phyloP scores from a whole-genome alignment of 2,888 invertebrate species.

The Agriopis aurantiaria region DNA sequence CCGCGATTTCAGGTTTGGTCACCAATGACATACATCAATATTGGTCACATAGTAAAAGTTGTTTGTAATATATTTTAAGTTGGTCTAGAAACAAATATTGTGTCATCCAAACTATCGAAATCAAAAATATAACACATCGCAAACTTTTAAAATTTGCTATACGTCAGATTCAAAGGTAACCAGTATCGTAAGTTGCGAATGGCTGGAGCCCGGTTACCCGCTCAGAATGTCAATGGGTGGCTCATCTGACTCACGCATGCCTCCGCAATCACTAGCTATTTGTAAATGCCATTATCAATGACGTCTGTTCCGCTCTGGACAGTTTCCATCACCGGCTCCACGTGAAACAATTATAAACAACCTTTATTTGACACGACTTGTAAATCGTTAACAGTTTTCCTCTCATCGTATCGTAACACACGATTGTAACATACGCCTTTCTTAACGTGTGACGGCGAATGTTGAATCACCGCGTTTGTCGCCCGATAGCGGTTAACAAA shows the following conservation, averaged over 20 bases:
- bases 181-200: slow-evolving; percentile 31
- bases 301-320: slow-evolving; percentile 37
- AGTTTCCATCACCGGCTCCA: slow-evolving; percentile 47
- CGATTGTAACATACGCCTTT: slow-evolving; percentile 8
- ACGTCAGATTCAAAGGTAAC: slow-evolving; percentile 47
- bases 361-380: slow-evolving; percentile 23
- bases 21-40: no score
- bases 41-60: no score
- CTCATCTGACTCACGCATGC: slow-evolving; percentile 63
- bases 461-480: slow-evolving; percentile 52
- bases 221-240: slow-evolving; percentile 66
- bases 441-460: slow-evolving; percentile 11
- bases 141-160: slow-evolving; percentile 14
- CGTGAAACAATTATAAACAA: slow-evolving; percentile 37
- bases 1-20: no score
- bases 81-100: background rate
- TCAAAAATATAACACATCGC: no score
- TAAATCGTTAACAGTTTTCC: slow-evolving; percentile 15
- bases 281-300: slow-evolving; percentile 50
- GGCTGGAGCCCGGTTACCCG: slow-evolving; percentile 35
- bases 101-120: no score
- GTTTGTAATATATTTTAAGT: background rate
- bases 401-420: slow-evolving; percentile 3
- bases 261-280: slow-evolving; percentile 60
- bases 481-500: slow-evolving; percentile 39